A percentile compares a stretch with the other conserved stretches of the same genome.
Evolutionary conservation across 1,140 invertebrate genomes (phyloP).

Genomic region (Diprion similis): DNA sequence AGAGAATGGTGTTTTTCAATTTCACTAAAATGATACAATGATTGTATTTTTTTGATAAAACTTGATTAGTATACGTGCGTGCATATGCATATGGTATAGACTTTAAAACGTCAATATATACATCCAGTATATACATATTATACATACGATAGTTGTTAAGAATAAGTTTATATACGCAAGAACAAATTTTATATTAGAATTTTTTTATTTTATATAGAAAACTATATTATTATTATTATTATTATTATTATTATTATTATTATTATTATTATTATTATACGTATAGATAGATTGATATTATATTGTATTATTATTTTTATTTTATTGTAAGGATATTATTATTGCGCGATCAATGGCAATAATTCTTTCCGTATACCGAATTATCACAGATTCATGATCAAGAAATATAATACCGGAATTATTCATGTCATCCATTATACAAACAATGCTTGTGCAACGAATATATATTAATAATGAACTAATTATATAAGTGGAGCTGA

Average conservation of each 20-base stretch:
- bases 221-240: constrained; percentile 33
- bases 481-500: not conserved
- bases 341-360: constrained; percentile 35
- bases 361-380: constrained; percentile 21
- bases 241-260: not conserved
- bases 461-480: too few relatives aligned
- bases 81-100: not conserved
- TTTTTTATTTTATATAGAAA: constrained; percentile 56
- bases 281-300: constrained; percentile 47
- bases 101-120: not conserved
- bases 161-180: not conserved
- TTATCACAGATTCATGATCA: not conserved
- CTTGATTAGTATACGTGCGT: not conserved
- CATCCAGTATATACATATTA: not conserved
- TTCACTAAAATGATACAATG: not conserved
- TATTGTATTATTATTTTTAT: constrained; percentile 54
- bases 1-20: not conserved
- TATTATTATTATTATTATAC: constrained; percentile 32
- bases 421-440: not conserved
- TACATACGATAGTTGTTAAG: not conserved
- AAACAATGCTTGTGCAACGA: too few relatives aligned
- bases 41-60: not conserved
- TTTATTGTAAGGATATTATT: constrained; percentile 40
- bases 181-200: constrained; percentile 31
- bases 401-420: too few relatives aligned